These are phyloP conservation scores for Vireo altiloquus DNA, from an alignment of 2,113 vertebrate genomes.

Conservation along the genomic window DNA sequence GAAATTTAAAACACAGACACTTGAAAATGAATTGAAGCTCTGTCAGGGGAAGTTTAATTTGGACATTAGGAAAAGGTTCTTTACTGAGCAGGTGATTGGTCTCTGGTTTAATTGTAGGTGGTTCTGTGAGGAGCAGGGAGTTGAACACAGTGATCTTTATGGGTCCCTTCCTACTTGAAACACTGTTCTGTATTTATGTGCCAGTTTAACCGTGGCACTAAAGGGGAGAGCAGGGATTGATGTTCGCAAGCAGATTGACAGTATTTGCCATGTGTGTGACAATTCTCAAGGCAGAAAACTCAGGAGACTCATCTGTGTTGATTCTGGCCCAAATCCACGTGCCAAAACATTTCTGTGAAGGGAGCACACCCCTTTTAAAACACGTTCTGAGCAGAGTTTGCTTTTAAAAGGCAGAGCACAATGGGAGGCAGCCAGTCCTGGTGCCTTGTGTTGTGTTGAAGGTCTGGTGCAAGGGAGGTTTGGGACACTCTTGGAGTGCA, in stretches of 20 bases:
- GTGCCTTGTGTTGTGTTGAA: not conserved
- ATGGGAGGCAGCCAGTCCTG: not conserved
- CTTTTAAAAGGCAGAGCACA: slow-evolving; percentile 16
- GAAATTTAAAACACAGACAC: not conserved
- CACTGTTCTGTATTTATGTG: not conserved
- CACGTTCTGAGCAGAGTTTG: not conserved
- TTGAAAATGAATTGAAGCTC: not conserved
- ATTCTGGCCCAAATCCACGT: slow-evolving; percentile 11
- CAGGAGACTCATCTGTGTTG: slow-evolving; percentile 5
- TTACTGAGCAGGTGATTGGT: not conserved
- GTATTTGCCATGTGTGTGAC: not conserved
- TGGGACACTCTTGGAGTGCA: not conserved
- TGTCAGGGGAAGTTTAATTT: not conserved
- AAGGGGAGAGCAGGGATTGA: not conserved
- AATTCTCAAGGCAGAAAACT: not conserved
- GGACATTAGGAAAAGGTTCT: not conserved
- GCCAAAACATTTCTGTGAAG: not conserved
- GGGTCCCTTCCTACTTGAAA: not conserved
- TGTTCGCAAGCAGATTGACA: not conserved
- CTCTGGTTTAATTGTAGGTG: not conserved
- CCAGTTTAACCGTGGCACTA: not conserved
- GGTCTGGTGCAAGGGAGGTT: not conserved
- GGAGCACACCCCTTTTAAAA: slow-evolving; percentile 18
- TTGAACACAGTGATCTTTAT: not conserved
- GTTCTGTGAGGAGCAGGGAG: not conserved